Evolutionary conservation across 1,140 invertebrate genomes (phyloP).

Genomic region (Aricia agestis): DNA sequence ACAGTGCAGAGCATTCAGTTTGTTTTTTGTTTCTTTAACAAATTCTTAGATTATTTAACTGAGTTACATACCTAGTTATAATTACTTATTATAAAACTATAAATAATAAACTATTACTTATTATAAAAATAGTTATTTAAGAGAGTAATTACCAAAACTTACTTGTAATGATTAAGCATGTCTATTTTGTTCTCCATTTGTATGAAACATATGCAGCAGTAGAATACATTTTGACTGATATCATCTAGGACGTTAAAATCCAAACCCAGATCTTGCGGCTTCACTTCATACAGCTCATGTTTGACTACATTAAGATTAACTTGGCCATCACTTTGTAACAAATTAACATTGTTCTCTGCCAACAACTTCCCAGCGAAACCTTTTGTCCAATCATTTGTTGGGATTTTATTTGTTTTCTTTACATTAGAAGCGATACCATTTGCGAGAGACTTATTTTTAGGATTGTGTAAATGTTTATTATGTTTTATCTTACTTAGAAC

Average conservation of each 20-base stretch:
- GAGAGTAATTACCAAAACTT: conserved; percentile 23
- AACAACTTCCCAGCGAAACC: background rate
- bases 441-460: background rate
- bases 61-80: no score
- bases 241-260: conserved; percentile 20
- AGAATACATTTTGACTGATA: conserved; percentile 28
- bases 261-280: conserved; percentile 22
- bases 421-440: conserved; percentile 25
- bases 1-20: no score
- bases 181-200: conserved; percentile 40
- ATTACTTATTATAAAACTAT: no score
- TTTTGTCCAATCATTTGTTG: conserved; percentile 35
- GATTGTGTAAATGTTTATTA: conserved; percentile 36
- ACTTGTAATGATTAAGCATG: conserved; percentile 60
- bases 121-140: no score
- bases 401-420: conserved; percentile 40
- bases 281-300: conserved; percentile 27
- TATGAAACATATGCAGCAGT: conserved; percentile 66
- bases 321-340: conserved; percentile 26
- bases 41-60: no score
- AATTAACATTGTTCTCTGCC: conserved; percentile 19
- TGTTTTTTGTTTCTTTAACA: no score
- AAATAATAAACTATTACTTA: no score
- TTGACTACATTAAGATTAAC: conserved; percentile 32
- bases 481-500: conserved; percentile 51